Evolutionary conservation across 2,113 vertebrate species (phyloP), one percentile per base, ranked within the genome.

Genomic region (Perccottus glenii): DNA sequence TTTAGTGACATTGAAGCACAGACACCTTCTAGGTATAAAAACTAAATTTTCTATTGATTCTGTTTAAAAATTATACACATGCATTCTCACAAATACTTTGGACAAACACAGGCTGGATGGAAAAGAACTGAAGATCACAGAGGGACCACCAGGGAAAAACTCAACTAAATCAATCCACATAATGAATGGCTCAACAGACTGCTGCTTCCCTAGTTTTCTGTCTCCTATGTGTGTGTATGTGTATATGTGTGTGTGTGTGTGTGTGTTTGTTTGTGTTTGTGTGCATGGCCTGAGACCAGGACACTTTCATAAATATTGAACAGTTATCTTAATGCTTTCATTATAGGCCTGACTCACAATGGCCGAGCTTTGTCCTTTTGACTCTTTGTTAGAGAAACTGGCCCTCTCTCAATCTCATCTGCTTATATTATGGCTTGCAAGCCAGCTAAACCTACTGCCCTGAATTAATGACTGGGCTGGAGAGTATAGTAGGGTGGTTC

Each of bases 271-370:
- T 64, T 11, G 53, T 49, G 62, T 64, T 52, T 47, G 43, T 40
- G 50, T 38, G 36, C 12, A 16, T 70, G 77, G 63, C 73, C 64
- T 60, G 51, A 72, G 77, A 90, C 75, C 83, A 79, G 77, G 82
- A 85, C 87, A 87, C 85, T 79, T 88, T 89, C 86, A 93, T 94
- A 93, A 93, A 94, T 93, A 94, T 92, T 92, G 90, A 94, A 92
- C 89, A 90, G 90, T 90, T 87, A 91, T 91, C 90, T 90, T 92
- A 91, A 94, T 92, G 89, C 81, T 88, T 91, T 91, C 87, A 92
- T 92, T 92, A 91, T 85, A 73, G 85, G 45, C 77, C 78, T 72
- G 88, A 85, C 88, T 89, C 82, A 87, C 84, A 85, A 87, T 85
- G 86, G 84, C 82, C 75, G 19, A 81, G 89, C 83, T 85, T 86